Percentiles rank a stretch among this genome's conserved stretches.
phyloP scores from a whole-genome alignment of 2,113 vertebrate species.

The Anolis carolinensis region DNA sequence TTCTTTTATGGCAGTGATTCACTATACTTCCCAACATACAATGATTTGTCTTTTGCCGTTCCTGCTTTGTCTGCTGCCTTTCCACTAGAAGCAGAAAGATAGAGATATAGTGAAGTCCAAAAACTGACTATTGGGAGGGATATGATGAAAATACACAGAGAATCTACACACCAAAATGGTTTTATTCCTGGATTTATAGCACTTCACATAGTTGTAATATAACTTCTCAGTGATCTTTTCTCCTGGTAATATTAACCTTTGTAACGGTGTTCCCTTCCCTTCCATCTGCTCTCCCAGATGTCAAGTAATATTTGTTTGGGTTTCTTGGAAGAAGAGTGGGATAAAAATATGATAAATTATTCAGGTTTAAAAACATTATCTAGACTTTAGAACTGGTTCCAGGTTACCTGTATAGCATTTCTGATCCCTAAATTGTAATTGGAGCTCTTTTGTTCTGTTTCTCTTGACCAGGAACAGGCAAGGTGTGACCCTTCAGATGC shows the following conservation, averaged over 20 bases:
- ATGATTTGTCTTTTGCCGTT: no score
- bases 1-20: neutral
- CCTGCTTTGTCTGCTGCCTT: neutral
- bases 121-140: neutral
- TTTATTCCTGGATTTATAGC: neutral
- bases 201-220: neutral
- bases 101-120: neutral
- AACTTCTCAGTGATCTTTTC: no score
- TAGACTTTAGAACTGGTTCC: neutral
- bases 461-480: neutral
- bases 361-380: no score
- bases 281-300: neutral
- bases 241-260: no score
- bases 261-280: neutral
- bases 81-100: neutral
- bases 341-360: neutral
- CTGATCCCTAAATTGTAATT: neutral
- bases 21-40: neutral
- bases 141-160: neutral
- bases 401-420: neutral
- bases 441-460: neutral
- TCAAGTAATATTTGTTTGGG: neutral
- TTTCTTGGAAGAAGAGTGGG: neutral
- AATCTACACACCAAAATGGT: neutral
- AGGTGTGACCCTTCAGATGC: no score